phyloP scores from a whole-genome alignment of 92 coral and sea anemone species.

The Micromussa lordhowensis region DNA sequence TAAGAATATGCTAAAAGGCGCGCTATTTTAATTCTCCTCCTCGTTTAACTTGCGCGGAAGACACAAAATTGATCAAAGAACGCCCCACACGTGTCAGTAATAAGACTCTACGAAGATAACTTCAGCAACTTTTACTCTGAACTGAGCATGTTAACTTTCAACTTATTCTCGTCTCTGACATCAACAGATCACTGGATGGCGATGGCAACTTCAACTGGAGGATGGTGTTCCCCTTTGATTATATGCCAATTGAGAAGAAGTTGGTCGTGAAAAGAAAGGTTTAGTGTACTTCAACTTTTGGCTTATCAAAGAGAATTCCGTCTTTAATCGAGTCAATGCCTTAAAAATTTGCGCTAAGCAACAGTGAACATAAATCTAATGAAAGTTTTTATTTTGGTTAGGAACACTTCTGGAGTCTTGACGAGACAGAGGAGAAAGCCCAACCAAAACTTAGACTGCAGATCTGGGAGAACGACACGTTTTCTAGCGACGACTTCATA shows the following conservation, averaged over 20 bases:
- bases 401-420: conserved; percentile 88
- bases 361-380: too few species aligned
- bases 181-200: conserved; percentile 85
- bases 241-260: conserved; percentile 87
- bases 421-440: conserved; percentile 79
- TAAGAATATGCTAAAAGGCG: too few species aligned
- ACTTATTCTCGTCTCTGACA: not conserved
- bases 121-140: not conserved
- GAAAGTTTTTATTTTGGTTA: not conserved
- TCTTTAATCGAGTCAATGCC: too few species aligned
- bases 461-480: conserved; percentile 93
- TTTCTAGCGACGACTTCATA: conserved; percentile 87
- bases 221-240: conserved; percentile 86
- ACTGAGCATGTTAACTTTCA: not conserved
- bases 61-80: too few species aligned
- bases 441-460: conserved; percentile 79
- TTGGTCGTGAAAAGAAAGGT: conserved; percentile 85
- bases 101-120: not conserved
- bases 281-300: not conserved
- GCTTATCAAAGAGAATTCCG: not conserved
- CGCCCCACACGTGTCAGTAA: not conserved
- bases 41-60: too few species aligned
- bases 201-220: conserved; percentile 98
- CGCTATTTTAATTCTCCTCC: too few species aligned
- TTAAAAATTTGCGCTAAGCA: too few species aligned